phyloP scores from a whole-genome alignment of 1,140 invertebrate species.

The Steinernema feltiae region DNA sequence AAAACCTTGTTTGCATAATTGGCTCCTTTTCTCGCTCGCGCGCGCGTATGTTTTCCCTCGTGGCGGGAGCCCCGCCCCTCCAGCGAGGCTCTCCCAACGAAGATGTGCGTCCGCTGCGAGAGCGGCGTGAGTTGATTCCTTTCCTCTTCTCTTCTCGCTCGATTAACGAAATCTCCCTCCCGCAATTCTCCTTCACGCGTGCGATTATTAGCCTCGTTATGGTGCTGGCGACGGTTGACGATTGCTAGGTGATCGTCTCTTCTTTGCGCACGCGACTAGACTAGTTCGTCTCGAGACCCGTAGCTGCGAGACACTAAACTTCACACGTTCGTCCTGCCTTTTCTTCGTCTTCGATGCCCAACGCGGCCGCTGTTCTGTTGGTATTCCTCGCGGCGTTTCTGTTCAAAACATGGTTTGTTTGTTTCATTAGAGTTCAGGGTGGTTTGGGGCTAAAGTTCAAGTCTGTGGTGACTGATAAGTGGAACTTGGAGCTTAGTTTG shows the following conservation, averaged over 20 bases:
- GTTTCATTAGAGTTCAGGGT: not conserved
- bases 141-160: not conserved
- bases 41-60: slow-evolving; percentile 2
- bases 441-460: no score
- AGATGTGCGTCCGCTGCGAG: not conserved
- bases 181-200: no score
- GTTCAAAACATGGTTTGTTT: slow-evolving; percentile 7
- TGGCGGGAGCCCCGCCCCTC: not conserved
- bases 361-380: not conserved
- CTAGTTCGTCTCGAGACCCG: no score
- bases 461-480: no score
- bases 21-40: not conserved
- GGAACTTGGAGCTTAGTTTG: no score
- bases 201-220: slow-evolving; percentile 12
- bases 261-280: not conserved
- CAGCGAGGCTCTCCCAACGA: not conserved
- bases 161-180: not conserved
- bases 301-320: no score
- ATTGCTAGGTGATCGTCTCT: slow-evolving; percentile 7
- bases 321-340: no score
- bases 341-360: no score
- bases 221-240: not conserved
- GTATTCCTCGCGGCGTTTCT: not conserved
- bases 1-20: slow-evolving; percentile 14
- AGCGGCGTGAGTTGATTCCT: not conserved